Evolutionary conservation across 2,888 invertebrate species (phyloP), one percentile per base, ranked within the genome.

Genomic region (Melanophora roralis): DNA sequence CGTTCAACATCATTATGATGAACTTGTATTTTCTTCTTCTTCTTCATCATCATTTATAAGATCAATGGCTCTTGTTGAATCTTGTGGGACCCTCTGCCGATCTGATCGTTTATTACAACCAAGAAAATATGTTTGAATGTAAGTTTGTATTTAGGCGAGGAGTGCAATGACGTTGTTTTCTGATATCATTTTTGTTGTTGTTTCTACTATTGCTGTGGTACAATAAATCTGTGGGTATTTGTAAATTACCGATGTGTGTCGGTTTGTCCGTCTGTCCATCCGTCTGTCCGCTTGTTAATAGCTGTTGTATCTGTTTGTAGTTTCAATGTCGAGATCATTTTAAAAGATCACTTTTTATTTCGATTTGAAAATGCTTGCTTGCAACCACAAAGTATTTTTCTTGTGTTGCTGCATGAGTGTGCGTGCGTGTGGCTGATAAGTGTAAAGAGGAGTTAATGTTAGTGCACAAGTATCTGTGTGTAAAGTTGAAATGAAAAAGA

Each of bases 321-420:
- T 82, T 82, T 80, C 82, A 82, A 82, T 82, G 82, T 80, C 82
- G 80, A 82, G 79, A 77, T 81, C 68, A 78, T 67, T 78, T 79
- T 75, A 51, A 64, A 71, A 76, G 64, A 76, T 76, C 76, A 76
- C 76, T 76, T 71, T 76, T 76, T 76, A 76, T 76, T 76, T 76
- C 76, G 69, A 38, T 71, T 49, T 21, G 69, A 69, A 76, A 69
- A 68, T 69, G 68, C 68, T 47, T 69, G 68, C 68, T 47, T 76
- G 62, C 55, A 69, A 76, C 69, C 53, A 72, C 45, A 72, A 72
- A 49, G 2, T 2, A 36, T 36, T 11, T 11, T 36, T 36, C 9
- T 36, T 9, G 45, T 45, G 19, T 45, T 11, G 11, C 11, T n/a
- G n/a, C n/a, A 27, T 27, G 6, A 27, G 27, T 27, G 27, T 38